Conservation (phyloP, 2,113 vertebrate species). For the Synodontis membranacea region DNA sequence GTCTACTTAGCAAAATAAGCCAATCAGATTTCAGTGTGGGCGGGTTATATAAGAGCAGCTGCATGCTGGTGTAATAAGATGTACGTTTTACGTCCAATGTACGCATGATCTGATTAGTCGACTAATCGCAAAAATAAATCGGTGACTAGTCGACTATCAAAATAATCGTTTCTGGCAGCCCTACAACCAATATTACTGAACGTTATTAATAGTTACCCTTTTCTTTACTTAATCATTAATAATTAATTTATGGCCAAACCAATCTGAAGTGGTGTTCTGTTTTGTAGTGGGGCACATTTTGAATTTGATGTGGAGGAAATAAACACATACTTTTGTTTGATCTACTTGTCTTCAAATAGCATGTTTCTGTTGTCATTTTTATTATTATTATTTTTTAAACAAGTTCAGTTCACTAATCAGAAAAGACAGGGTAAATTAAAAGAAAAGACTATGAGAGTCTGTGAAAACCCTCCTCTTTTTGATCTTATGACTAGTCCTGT, state of each 20-base stretch:
- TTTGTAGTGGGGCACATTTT: not conserved
- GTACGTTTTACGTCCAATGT: too few species aligned
- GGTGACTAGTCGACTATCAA: too few species aligned
- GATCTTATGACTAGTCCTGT: not conserved
- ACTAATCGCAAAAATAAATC: too few species aligned
- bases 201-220: not conserved
- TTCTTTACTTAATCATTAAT: not conserved
- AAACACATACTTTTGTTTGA: not conserved
- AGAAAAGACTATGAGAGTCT: not conserved
- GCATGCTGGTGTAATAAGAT: too few species aligned
- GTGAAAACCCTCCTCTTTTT: not conserved
- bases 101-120: too few species aligned
- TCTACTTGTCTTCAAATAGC: not conserved
- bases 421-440: too few species aligned
- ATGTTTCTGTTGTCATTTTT: not conserved
- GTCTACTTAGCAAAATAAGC: too few species aligned
- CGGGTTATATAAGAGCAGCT: too few species aligned
- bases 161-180: too few species aligned
- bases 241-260: not conserved
- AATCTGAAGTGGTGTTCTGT: not conserved
- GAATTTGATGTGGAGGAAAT: not conserved
- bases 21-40: too few species aligned
- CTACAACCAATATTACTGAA: too few species aligned
- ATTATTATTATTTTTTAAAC: too few species aligned
- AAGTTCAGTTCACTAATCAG: not conserved